Percentiles rank a stretch among this genome's conserved stretches.
Evolutionary conservation across 1,140 invertebrate genomes (phyloP).

Genomic region (Neotoxoptera formosana): DNA sequence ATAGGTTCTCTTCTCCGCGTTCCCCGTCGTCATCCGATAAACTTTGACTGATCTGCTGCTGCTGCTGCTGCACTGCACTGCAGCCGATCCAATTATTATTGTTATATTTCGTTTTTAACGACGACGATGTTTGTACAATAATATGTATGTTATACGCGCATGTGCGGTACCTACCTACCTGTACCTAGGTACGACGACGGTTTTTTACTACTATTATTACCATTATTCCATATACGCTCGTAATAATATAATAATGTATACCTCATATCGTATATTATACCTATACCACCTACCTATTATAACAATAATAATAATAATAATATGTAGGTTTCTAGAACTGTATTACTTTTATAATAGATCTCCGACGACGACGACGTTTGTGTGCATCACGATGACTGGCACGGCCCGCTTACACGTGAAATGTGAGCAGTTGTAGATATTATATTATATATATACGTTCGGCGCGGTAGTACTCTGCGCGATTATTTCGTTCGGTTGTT

Average conservation of each 20-base stretch:
- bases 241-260: not conserved
- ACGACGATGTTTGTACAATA: not conserved
- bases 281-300: too few relatives aligned
- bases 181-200: not conserved
- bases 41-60: not conserved
- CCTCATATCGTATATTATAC: not conserved
- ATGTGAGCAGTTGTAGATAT: not conserved
- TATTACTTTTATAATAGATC: conserved; percentile 42
- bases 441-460: not conserved
- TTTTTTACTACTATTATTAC: not conserved
- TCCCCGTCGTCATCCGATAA: not conserved
- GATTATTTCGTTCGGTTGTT: not conserved
- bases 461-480: not conserved
- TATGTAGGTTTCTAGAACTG: conserved; percentile 56
- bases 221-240: not conserved
- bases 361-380: not conserved
- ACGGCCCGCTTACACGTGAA: not conserved
- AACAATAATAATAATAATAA: conserved; percentile 2
- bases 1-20: not conserved
- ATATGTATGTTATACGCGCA: not conserved
- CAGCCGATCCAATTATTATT: conserved; percentile 10
- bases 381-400: conserved; percentile 46
- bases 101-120: conserved; percentile 19
- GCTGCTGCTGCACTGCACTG: too few relatives aligned
- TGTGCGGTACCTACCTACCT: not conserved